These are phyloP conservation scores for Sycophaga agraensis DNA, from an alignment of 1,140 invertebrate species.

Conservation along the genomic window DNA sequence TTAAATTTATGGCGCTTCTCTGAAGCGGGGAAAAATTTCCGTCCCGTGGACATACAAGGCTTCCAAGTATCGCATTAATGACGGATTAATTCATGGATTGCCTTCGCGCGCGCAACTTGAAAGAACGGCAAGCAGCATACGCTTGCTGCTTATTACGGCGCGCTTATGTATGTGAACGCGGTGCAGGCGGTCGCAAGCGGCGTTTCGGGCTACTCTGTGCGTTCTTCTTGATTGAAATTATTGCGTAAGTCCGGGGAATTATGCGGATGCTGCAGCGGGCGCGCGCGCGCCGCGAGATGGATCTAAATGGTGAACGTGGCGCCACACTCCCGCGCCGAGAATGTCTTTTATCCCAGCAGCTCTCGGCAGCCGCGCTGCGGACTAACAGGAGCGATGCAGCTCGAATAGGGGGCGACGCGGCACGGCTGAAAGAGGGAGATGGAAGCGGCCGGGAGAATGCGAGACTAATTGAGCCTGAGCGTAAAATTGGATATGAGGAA, in stretches of 20 bases:
- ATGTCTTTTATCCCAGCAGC: background rate
- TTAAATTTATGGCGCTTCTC: constrained; percentile 14
- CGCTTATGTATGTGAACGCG: too few relatives aligned
- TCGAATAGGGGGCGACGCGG: background rate
- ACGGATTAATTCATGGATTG: constrained; percentile 20
- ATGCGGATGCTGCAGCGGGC: constrained; percentile 14
- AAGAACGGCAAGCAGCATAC: background rate
- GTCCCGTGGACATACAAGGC: background rate
- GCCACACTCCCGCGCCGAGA: background rate
- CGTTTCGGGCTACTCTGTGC: constrained; percentile 9
- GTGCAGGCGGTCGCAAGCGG: too few relatives aligned
- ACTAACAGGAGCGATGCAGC: background rate
- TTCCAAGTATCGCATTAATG: constrained; percentile 24
- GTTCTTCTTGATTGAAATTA: constrained; percentile 30
- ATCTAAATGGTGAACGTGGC: constrained; percentile 22
- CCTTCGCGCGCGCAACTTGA: background rate
- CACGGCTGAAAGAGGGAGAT: background rate
- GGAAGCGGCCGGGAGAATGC: background rate
- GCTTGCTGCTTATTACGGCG: too few relatives aligned
- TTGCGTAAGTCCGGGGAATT: constrained; percentile 16
- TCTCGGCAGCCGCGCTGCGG: too few relatives aligned
- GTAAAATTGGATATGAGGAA: too few relatives aligned
- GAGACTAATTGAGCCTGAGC: background rate
- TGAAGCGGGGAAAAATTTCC: constrained; percentile 6
- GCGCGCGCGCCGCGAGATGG: background rate